phyloP scores from a whole-genome alignment of 2,797 vertebrate species.

The Phrynocephalus guinanensis region DNA sequence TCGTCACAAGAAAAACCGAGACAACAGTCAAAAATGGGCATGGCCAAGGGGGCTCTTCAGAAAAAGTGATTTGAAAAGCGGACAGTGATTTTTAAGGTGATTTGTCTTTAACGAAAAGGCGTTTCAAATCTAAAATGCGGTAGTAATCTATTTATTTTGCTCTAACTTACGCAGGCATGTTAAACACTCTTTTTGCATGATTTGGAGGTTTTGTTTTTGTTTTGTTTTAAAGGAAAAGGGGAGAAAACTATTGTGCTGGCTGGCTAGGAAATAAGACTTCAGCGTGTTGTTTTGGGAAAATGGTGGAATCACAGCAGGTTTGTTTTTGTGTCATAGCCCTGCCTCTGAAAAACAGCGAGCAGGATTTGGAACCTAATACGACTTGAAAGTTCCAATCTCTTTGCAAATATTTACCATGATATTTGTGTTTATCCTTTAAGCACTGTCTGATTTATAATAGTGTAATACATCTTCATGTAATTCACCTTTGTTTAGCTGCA shows the following conservation, averaged over 20 bases:
- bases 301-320: background rate
- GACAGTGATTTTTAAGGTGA: too few relatives aligned
- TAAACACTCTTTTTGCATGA: background rate
- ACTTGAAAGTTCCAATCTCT: conserved; percentile 6
- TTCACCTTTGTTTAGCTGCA: conserved; percentile 25
- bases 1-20: too few relatives aligned
- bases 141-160: too few relatives aligned
- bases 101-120: too few relatives aligned
- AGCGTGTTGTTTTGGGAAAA: background rate
- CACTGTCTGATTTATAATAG: conserved; percentile 11
- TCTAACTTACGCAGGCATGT: too few relatives aligned
- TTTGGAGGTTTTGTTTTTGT: too few relatives aligned
- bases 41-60: too few relatives aligned
- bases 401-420: conserved; percentile 14
- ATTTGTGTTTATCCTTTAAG: background rate
- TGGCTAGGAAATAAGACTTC: background rate
- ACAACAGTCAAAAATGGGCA: too few relatives aligned
- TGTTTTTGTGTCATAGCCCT: background rate
- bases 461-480: conserved; percentile 30
- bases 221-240: background rate
- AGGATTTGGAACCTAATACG: background rate
- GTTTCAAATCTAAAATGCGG: too few relatives aligned
- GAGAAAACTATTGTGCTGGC: background rate
- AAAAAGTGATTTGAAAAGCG: too few relatives aligned
- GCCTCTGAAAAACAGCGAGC: background rate